Evolutionary conservation across 2,888 invertebrate species (phyloP).

Genomic region (Baronia brevicornis): DNA sequence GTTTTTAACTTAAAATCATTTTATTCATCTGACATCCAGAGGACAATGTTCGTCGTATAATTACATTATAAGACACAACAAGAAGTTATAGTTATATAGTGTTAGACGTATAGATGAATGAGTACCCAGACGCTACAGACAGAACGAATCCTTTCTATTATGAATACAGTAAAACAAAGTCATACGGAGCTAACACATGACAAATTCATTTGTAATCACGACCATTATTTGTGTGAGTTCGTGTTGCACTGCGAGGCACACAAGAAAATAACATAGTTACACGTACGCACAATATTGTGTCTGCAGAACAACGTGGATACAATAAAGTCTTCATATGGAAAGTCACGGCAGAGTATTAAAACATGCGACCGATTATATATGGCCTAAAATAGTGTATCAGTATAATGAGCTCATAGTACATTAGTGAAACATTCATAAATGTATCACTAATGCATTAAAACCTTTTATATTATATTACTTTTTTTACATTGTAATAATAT

Average conservation of each 20-base stretch:
- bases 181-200: constrained; percentile 8
- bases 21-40: too few relatives aligned
- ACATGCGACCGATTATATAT: background rate
- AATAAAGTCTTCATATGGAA: constrained; percentile 13
- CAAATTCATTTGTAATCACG: constrained; percentile 10
- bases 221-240: background rate
- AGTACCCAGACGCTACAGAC: too few relatives aligned
- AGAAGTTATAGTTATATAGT: too few relatives aligned
- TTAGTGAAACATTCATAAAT: too few relatives aligned
- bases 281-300: constrained; percentile 16
- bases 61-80: too few relatives aligned
- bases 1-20: too few relatives aligned
- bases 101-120: too few relatives aligned
- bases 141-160: constrained; percentile 7
- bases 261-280: constrained; percentile 12
- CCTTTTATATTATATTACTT: too few relatives aligned
- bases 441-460: too few relatives aligned
- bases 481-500: too few relatives aligned
- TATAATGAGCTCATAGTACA: too few relatives aligned
- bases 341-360: constrained; percentile 8
- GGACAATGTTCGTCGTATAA: too few relatives aligned
- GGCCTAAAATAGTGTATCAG: background rate
- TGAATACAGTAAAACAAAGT: constrained; percentile 12
- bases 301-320: constrained; percentile 18
- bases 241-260: constrained; percentile 8